Conservation (phyloP, 2,888 invertebrate genomes). For the Microplitis deprimator region DNA sequence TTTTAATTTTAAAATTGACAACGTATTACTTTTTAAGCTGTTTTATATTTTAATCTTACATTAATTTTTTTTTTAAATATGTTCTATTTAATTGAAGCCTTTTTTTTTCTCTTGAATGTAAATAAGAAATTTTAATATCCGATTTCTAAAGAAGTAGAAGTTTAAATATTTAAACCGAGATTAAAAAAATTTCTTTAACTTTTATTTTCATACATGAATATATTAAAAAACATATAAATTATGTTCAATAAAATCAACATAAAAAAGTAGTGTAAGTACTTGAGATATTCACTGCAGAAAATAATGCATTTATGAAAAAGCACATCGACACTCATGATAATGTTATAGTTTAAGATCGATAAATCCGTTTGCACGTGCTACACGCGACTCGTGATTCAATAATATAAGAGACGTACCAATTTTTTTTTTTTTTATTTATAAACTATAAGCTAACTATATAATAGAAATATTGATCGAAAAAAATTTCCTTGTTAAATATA, state of each 20-base stretch:
- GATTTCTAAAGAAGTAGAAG: too few species aligned
- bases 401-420: conserved; percentile 14
- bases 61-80: too few species aligned
- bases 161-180: too few species aligned
- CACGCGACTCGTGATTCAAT: conserved; percentile 29
- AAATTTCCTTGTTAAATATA: background rate
- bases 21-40: too few species aligned
- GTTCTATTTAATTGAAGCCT: too few species aligned
- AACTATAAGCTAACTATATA: background rate
- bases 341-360: conserved; percentile 26
- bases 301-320: background rate
- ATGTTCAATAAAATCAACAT: background rate
- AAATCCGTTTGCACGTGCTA: conserved; percentile 31
- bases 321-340: conserved; percentile 22
- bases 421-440: background rate
- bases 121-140: too few species aligned
- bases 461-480: background rate
- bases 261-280: conserved; percentile 5
- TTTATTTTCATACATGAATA: background rate
- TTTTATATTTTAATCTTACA: too few species aligned
- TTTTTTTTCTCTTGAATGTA: too few species aligned
- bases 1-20: too few species aligned
- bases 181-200: background rate
- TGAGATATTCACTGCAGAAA: background rate
- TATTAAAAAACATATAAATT: background rate